These are phyloP conservation scores for Nasonia vitripennis DNA, from an alignment of 1,140 invertebrate species.

Conservation along the genomic window DNA sequence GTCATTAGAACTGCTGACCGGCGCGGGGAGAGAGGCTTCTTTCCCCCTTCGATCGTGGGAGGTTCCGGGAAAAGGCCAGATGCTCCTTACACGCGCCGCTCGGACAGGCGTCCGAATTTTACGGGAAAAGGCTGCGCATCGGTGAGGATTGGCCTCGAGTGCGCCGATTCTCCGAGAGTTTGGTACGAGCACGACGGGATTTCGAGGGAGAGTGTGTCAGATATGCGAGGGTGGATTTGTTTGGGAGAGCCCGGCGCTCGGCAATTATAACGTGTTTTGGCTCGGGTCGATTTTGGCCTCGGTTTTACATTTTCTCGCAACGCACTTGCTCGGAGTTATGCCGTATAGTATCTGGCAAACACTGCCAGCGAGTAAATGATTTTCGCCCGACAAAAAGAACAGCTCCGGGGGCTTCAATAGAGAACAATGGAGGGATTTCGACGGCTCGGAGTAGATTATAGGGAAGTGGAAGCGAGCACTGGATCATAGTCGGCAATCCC, in stretches of 20 bases:
- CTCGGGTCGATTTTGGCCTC: too few relatives aligned
- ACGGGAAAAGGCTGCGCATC: not conserved
- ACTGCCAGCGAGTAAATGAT: not conserved
- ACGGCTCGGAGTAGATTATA: slow-evolving; percentile 46
- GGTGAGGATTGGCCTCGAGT: not conserved
- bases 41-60: slow-evolving; percentile 39
- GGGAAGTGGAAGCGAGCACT: slow-evolving; percentile 39
- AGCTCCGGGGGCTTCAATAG: slow-evolving; percentile 7
- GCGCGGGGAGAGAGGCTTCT: not conserved
- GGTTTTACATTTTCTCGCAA: too few relatives aligned
- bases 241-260: not conserved
- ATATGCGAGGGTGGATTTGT: not conserved
- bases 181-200: not conserved
- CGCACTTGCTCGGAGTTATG: too few relatives aligned
- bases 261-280: too few relatives aligned
- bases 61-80: slow-evolving; percentile 41
- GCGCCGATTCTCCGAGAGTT: not conserved
- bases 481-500: slow-evolving; percentile 3
- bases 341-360: not conserved
- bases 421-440: slow-evolving; percentile 43
- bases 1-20: slow-evolving; percentile 62
- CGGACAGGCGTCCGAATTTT: not conserved
- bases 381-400: slow-evolving; percentile 17
- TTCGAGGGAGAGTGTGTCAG: not conserved
- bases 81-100: slow-evolving; percentile 20